Evolutionary conservation across 2,797 vertebrate genomes (phyloP).

Genomic region (Etheostoma nigrum): DNA sequence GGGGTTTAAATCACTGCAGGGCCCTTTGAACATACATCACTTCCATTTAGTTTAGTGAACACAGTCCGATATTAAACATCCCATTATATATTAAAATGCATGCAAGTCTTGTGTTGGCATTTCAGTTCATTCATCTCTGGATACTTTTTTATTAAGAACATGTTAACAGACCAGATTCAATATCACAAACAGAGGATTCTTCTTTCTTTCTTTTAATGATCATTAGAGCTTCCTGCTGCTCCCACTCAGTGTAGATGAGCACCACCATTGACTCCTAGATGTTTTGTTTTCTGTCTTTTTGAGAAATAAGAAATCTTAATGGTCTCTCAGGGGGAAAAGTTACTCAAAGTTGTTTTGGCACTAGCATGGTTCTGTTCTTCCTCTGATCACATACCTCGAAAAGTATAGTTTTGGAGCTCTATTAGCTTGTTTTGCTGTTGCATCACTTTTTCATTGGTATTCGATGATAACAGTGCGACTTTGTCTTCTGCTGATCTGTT

Average conservation of each 20-base stretch:
- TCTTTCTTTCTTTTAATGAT: neutral
- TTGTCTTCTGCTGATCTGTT: slow-evolving; percentile 41
- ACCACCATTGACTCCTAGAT: neutral
- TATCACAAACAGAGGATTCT: slow-evolving; percentile 5
- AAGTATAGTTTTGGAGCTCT: neutral
- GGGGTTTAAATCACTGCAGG: neutral
- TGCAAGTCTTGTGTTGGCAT: neutral
- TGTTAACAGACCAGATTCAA: slow-evolving; percentile 10
- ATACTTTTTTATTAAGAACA: neutral
- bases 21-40: slow-evolving; percentile 2
- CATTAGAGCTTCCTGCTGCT: slow-evolving; percentile 36
- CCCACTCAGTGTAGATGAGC: neutral
- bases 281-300: slow-evolving; percentile 21
- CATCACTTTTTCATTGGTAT: slow-evolving; percentile 49
- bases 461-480: slow-evolving; percentile 27
- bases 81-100: neutral
- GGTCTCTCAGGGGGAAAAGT: slow-evolving; percentile 13
- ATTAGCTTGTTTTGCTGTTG: slow-evolving; percentile 30
- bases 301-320: slow-evolving; percentile 22
- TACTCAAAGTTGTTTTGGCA: slow-evolving; percentile 4
- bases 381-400: slow-evolving; percentile 36
- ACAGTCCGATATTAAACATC: neutral
- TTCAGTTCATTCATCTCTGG: neutral
- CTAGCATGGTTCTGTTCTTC: neutral
- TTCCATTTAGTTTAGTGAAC: neutral